Evolutionary conservation across 2,797 vertebrate species (phyloP).

Genomic region (Sandelia bainsii): DNA sequence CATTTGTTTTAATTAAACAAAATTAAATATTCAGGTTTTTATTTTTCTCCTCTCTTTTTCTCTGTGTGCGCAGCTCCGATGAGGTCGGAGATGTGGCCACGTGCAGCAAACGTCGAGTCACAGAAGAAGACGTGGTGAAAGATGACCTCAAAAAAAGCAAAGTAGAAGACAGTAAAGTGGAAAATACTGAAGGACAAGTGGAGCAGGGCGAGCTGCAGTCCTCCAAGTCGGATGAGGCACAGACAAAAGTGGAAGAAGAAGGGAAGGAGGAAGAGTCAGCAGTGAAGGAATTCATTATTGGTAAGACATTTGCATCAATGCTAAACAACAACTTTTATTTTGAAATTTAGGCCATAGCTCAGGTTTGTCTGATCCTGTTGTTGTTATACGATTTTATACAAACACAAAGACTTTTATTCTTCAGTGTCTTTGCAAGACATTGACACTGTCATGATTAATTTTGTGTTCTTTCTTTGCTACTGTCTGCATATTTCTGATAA

Average conservation of each 20-base stretch:
- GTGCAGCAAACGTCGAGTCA: constrained; percentile 79
- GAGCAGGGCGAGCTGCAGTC: constrained; percentile 24
- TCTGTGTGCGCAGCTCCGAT: constrained; percentile 51
- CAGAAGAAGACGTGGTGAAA: constrained; percentile 73
- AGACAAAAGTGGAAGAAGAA: constrained; percentile 33
- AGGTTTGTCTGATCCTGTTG: not conserved
- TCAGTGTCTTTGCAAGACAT: too few species aligned
- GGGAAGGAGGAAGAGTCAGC: constrained; percentile 15
- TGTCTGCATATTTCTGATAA: too few species aligned
- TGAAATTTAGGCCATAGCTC: not conserved
- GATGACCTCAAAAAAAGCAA: constrained; percentile 86
- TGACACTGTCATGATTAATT: too few species aligned
- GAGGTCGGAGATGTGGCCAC: constrained; percentile 70
- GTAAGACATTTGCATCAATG: constrained; percentile 58
- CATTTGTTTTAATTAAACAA: too few species aligned
- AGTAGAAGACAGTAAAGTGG: constrained; percentile 63
- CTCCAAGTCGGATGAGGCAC: constrained; percentile 58
- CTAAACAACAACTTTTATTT: not conserved
- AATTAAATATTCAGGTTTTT: not conserved
- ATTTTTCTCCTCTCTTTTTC: not conserved
- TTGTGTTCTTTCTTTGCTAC: too few species aligned
- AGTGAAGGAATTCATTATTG: constrained; percentile 68
- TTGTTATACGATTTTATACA: not conserved
- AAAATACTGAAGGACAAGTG: constrained; percentile 19
- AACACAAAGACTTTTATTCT: too few species aligned